Percentiles rank a stretch among this genome's conserved stretches.
Conservation (phyloP, 2,888 invertebrate species). For the Falcaria lacertinaria region DNA sequence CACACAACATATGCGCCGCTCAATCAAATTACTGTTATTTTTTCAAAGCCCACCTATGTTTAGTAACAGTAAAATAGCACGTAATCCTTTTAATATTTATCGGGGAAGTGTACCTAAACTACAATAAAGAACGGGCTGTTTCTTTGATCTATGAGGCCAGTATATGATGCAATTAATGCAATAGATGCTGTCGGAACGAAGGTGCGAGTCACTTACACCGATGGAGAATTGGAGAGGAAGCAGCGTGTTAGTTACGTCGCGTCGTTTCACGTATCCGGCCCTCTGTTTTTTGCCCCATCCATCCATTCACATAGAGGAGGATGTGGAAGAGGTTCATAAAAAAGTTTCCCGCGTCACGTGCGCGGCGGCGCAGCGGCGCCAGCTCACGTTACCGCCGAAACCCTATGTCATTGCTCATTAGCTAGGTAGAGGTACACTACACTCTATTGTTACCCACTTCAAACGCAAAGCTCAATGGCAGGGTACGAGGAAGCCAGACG, state of each 20-base stretch:
- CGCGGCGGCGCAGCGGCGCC: conserved; percentile 15
- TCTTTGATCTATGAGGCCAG: no score
- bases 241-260: conserved; percentile 4
- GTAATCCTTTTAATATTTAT: no score
- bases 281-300: conserved; percentile 31
- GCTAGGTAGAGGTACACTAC: not conserved
- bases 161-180: not conserved
- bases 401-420: conserved; percentile 20
- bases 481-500: no score
- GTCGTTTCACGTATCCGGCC: conserved; percentile 28
- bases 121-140: no score
- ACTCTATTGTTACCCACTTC: conserved; percentile 8
- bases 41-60: conserved; percentile 3
- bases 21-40: conserved; percentile 36
- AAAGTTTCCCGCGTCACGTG: conserved; percentile 60
- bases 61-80: not conserved
- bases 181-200: not conserved
- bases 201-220: not conserved
- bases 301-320: conserved; percentile 28
- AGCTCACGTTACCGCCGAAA: conserved; percentile 57
- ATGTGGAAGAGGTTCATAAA: conserved; percentile 45
- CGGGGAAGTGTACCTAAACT: no score
- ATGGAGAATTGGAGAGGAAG: not conserved
- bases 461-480: conserved; percentile 18
- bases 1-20: conserved; percentile 43